Base-by-base conservation (phyloP, 2,888 invertebrate species). In the Phasia obesa region DNA sequence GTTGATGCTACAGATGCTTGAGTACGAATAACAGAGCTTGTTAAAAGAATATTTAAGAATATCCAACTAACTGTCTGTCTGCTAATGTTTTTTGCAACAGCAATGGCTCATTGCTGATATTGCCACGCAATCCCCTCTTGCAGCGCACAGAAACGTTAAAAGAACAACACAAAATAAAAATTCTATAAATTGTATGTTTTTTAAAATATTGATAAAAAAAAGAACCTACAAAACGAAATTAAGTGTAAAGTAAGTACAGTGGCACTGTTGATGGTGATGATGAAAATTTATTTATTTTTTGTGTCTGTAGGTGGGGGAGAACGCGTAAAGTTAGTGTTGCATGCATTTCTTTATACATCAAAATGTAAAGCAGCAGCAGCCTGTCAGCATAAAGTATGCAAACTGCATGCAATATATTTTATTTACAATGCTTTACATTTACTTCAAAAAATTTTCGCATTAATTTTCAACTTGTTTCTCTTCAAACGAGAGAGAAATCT, bases 381-480 rank as follows among this genome's bases (percentile, higher is more conserved):
- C 44, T 77, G 71, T 65, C 71, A 55, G 44, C n/a, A 15, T 57
- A 19, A 42, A 70, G 69, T 57, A 71, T 73, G 60, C 35, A 55
- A 47, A 21, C 53, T 77, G 55, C 27, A 49, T 51, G 75, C 65
- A 75, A 59, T 75, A 83, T 79, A 79, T 71, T 79, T 75, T 79
- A 71, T 83, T 79, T 75, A 62, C 74, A 79, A 75, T 75, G 47
- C 60, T 71, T 75, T 79, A 59, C 75, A 83, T 75, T 83, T 75
- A 55, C 75, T 75, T 71, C n/a, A 59, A 78, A 64, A 73, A 75
- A 79, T 79, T 42, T 75, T 53, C 75, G 53, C 65, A 83, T 75
- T 71, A 71, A 75, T 75, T 75, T 79, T 55, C 42, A 60, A 55
- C 69, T 65, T 65, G 75, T 79, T 83, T 69, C 69, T 71, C 55